phyloP scores from a whole-genome alignment of 2,113 vertebrate species.

The Dasypus novemcinctus region DNA sequence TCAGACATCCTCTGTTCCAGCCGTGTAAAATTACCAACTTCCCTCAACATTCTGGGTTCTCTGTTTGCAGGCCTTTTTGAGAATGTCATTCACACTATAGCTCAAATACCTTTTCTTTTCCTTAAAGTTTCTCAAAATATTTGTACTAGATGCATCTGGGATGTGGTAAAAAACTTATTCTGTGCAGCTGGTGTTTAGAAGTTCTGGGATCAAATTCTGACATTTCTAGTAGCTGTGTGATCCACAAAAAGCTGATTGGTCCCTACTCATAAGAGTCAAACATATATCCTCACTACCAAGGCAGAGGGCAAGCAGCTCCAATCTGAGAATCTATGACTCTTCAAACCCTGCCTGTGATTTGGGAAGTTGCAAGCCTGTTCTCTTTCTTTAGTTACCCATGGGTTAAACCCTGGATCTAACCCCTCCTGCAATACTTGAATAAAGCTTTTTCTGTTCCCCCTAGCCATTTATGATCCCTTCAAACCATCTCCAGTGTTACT shows the following conservation, averaged over 20 bases:
- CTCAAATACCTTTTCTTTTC: not conserved
- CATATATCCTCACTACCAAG: not conserved
- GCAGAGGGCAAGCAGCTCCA: not conserved
- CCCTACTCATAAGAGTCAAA: not conserved
- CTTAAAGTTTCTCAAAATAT: conserved; percentile 13
- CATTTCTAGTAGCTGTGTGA: conserved; percentile 12
- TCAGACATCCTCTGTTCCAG: not conserved
- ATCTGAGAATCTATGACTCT: too few relatives aligned
- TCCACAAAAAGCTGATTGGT: not conserved
- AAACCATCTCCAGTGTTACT: not conserved
- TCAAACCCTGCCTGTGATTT: not conserved
- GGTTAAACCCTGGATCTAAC: not conserved
- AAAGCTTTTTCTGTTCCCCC: not conserved
- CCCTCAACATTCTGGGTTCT: not conserved
- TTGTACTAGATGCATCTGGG: not conserved
- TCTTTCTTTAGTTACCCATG: not conserved
- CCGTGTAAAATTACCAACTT: not conserved
- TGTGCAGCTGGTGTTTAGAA: conserved; percentile 36
- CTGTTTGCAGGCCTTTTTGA: not conserved
- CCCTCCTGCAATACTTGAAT: not conserved
- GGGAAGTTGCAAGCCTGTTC: not conserved
- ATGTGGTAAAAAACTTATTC: not conserved
- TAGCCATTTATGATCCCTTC: not conserved
- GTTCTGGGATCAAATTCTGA: not conserved
- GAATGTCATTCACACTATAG: not conserved